Conservation (phyloP, 2,888 invertebrate genomes). For the Cataglyphis rosenhaueri region DNA sequence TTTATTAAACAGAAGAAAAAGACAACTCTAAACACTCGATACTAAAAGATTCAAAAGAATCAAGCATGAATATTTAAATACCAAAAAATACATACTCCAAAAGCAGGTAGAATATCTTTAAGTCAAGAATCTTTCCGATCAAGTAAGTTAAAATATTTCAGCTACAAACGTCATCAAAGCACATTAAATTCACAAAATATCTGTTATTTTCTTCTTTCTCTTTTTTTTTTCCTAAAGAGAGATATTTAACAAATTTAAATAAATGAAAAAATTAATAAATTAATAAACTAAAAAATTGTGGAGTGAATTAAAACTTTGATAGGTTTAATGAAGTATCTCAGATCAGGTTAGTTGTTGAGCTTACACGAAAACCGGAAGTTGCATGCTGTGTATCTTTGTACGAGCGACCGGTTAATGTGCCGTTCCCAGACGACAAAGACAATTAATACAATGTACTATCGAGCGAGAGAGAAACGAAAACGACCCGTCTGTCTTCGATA, state of each 20-base stretch:
- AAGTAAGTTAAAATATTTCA: background rate
- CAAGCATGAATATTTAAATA: background rate
- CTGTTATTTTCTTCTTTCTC: background rate
- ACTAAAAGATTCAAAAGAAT: background rate
- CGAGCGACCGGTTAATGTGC: background rate
- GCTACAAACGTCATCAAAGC: background rate
- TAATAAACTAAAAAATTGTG: background rate
- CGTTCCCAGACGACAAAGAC: constrained; percentile 21
- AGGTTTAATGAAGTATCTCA: background rate
- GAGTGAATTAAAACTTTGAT: background rate
- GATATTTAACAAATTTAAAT: background rate
- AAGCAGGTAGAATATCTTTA: background rate
- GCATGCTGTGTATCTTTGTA: background rate
- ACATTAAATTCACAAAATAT: background rate
- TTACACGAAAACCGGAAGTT: background rate
- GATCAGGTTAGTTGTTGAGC: background rate
- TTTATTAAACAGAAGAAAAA: background rate
- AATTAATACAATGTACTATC: background rate
- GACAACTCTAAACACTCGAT: background rate
- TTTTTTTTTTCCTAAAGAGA: background rate
- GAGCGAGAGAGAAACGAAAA: background rate
- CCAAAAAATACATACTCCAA: background rate
- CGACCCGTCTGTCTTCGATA: background rate
- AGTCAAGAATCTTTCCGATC: background rate
- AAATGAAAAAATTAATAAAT: background rate